Evolutionary conservation across 2,113 vertebrate species (phyloP).

Genomic region (Cavia aperea): DNA sequence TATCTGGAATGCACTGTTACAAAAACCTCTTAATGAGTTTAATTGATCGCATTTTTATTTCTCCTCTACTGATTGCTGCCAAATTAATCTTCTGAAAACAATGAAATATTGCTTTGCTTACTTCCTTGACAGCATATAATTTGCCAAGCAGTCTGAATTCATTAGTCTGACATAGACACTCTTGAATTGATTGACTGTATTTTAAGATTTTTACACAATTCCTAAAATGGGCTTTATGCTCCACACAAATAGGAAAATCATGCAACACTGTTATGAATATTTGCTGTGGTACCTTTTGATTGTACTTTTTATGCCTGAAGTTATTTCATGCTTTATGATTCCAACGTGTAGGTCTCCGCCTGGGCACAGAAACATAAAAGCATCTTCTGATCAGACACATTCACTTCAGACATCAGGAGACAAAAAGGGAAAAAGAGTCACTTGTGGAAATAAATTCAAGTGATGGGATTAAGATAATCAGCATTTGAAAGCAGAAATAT

Average conservation of each 20-base stretch:
- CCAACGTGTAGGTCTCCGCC: neutral
- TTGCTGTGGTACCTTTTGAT: neutral
- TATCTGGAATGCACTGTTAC: neutral
- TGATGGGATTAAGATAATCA: neutral
- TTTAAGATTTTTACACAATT: neutral
- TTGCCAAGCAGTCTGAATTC: neutral
- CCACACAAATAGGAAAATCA: neutral
- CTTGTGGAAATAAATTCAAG: neutral
- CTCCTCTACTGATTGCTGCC: neutral
- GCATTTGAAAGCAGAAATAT: neutral
- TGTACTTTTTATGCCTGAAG: neutral
- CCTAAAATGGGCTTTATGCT: neutral
- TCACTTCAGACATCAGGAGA: neutral
- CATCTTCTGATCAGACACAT: neutral
- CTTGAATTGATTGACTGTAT: neutral
- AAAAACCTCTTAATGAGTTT: neutral
- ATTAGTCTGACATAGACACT: neutral
- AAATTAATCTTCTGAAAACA: conserved; percentile 26
- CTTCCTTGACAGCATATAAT: neutral
- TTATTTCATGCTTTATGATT: neutral
- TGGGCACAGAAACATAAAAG: neutral
- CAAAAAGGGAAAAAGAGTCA: neutral
- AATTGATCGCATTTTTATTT: neutral
- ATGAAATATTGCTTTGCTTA: neutral
- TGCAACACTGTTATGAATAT: neutral